These are phyloP conservation scores for Hydrolagus affinis DNA, from an alignment of 2,113 vertebrate genomes.

Conservation along the genomic window DNA sequence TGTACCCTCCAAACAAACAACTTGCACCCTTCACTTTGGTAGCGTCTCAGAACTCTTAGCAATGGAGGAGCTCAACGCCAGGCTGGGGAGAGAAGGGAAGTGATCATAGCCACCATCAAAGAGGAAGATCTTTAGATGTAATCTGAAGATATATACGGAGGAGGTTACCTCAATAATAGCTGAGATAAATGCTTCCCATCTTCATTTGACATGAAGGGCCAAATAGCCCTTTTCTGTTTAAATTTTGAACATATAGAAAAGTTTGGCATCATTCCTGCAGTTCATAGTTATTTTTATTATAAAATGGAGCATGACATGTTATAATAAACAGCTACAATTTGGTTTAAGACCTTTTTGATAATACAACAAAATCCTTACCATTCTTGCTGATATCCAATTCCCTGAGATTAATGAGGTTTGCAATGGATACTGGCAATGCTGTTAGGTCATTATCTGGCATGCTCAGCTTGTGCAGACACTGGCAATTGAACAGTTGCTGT, in stretches of 20 bases:
- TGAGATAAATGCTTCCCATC: too few relatives aligned
- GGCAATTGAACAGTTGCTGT: constrained; percentile 99
- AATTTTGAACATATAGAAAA: background rate
- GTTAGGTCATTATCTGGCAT: constrained; percentile 96
- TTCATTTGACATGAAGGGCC: too few relatives aligned
- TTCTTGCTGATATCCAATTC: constrained; percentile 99
- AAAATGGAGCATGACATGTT: background rate
- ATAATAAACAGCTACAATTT: background rate
- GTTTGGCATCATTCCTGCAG: background rate
- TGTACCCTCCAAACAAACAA: too few relatives aligned
- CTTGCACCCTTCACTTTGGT: too few relatives aligned
- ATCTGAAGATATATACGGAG: too few relatives aligned
- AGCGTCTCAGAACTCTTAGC: too few relatives aligned
- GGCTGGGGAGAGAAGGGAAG: too few relatives aligned
- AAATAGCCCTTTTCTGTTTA: too few relatives aligned
- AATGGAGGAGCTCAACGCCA: too few relatives aligned
- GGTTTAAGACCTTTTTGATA: background rate
- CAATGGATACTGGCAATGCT: constrained; percentile 82
- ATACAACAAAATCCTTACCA: constrained; percentile 64
- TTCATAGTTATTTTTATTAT: background rate
- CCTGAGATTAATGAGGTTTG: constrained; percentile 97
- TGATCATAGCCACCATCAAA: too few relatives aligned
- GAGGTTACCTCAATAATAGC: too few relatives aligned
- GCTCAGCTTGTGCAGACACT: constrained; percentile 89
- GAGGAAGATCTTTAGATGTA: too few relatives aligned